phyloP scores from a whole-genome alignment of 2,888 invertebrate species.

The Trachelus troglodyta region DNA sequence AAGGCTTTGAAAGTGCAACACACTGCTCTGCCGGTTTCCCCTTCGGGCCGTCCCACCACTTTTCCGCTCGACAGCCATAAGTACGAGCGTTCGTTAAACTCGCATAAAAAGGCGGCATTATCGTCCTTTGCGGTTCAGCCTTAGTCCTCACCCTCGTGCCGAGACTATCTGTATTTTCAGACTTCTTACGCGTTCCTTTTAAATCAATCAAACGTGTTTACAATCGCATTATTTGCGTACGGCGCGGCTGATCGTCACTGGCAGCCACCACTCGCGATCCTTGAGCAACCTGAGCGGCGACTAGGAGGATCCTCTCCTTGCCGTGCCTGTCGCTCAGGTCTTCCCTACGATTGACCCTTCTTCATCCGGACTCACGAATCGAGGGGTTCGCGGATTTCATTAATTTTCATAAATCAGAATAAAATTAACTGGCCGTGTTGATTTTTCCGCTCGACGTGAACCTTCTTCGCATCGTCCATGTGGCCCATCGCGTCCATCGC shows the following conservation, averaged over 20 bases:
- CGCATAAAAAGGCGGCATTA: conserved; percentile 50
- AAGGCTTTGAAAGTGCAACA: conserved; percentile 54
- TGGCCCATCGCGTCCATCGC: too few relatives aligned
- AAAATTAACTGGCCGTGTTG: conserved; percentile 56
- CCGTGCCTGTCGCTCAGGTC: too few relatives aligned
- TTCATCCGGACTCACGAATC: not conserved
- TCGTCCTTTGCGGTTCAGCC: conserved; percentile 35
- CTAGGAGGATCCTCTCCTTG: not conserved
- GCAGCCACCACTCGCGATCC: too few relatives aligned
- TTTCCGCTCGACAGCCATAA: conserved; percentile 59
- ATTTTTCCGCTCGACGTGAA: conserved; percentile 51
- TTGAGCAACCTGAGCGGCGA: not conserved
- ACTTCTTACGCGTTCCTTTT: conserved; percentile 18
- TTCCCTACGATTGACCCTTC: not conserved
- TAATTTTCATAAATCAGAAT: conserved; percentile 58
- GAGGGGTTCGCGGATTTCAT: conserved; percentile 21
- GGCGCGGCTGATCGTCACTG: not conserved
- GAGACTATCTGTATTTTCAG: conserved; percentile 18
- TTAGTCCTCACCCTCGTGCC: not conserved
- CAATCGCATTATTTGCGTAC: not conserved
- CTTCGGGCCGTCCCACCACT: conserved; percentile 60
- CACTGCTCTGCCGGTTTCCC: conserved; percentile 43
- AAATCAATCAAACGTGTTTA: conserved; percentile 35
- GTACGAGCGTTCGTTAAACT: conserved; percentile 54
- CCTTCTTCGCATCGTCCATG: not conserved